These are phyloP conservation scores for Saccostrea cuccullata DNA, from an alignment of 1,140 invertebrate species.

Conservation along the genomic window DNA sequence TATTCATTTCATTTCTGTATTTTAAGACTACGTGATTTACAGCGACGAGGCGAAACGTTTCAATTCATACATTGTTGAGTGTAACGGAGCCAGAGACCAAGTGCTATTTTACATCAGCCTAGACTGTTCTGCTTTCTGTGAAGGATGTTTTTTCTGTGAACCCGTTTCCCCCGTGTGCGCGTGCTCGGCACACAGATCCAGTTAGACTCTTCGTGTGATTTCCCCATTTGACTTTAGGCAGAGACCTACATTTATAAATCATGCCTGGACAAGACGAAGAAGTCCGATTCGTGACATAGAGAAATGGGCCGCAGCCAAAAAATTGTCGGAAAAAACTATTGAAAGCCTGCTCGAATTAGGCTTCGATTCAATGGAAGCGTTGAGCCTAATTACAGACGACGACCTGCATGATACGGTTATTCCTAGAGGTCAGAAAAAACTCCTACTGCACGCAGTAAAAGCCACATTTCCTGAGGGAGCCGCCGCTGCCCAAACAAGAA, in stretches of 20 bases:
- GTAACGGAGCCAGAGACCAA: neutral
- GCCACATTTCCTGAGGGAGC: neutral
- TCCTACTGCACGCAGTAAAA: neutral
- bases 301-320: constrained; percentile 10
- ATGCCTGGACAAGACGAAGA: neutral
- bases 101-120: neutral
- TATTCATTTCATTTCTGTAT: too few species aligned
- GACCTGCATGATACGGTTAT: constrained; percentile 14
- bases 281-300: neutral
- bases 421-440: constrained; percentile 35
- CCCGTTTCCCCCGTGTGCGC: neutral
- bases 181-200: neutral
- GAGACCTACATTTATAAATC: neutral
- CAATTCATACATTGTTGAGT: neutral
- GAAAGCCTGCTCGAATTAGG: constrained; percentile 22
- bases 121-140: constrained; percentile 2
- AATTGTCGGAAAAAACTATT: neutral
- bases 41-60: neutral
- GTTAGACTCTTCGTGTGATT: neutral
- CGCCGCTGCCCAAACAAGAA: neutral
- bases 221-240: neutral
- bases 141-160: neutral
- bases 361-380: constrained; percentile 42
- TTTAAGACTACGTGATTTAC: neutral
- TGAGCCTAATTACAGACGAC: neutral